Evolutionary conservation across 1,140 invertebrate species (phyloP).

Genomic region (Mamestra configurata): DNA sequence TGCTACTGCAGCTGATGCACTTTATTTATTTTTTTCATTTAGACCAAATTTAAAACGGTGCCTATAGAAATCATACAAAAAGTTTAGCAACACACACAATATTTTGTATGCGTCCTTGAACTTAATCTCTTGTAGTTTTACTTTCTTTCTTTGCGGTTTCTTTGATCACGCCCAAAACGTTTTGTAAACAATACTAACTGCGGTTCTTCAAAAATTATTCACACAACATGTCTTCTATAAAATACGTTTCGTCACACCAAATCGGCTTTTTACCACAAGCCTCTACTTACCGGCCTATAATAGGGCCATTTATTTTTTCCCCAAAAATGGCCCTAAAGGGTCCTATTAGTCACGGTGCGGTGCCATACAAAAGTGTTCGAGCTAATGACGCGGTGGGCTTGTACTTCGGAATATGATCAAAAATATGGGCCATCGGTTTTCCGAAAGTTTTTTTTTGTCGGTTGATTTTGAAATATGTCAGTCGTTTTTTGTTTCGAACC

Average conservation of each 20-base stretch:
- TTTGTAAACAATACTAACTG: slow-evolving; percentile 31
- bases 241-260: slow-evolving; percentile 54
- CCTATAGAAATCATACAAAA: neutral
- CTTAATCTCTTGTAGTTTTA: neutral
- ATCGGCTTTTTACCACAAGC: slow-evolving; percentile 73
- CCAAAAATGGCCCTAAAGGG: slow-evolving; percentile 69
- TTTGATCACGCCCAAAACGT: slow-evolving; percentile 33
- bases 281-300: slow-evolving; percentile 61
- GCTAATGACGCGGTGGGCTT: slow-evolving; percentile 52
- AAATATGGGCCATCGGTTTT: slow-evolving; percentile 44
- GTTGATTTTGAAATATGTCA: slow-evolving; percentile 31
- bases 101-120: neutral
- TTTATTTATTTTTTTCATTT: slow-evolving; percentile 5
- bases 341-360: slow-evolving; percentile 78
- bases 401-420: slow-evolving; percentile 40
- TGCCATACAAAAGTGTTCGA: slow-evolving; percentile 66
- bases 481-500: slow-evolving; percentile 3
- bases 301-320: slow-evolving; percentile 73
- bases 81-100: no score
- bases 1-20: slow-evolving; percentile 34
- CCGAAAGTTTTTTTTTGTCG: slow-evolving; percentile 30
- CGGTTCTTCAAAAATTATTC: slow-evolving; percentile 61
- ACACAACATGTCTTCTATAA: slow-evolving; percentile 63
- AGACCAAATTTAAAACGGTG: neutral
- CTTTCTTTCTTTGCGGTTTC: slow-evolving; percentile 22